Evolutionary conservation across 1,140 invertebrate species (phyloP).

Genomic region (Ladona fulva): DNA sequence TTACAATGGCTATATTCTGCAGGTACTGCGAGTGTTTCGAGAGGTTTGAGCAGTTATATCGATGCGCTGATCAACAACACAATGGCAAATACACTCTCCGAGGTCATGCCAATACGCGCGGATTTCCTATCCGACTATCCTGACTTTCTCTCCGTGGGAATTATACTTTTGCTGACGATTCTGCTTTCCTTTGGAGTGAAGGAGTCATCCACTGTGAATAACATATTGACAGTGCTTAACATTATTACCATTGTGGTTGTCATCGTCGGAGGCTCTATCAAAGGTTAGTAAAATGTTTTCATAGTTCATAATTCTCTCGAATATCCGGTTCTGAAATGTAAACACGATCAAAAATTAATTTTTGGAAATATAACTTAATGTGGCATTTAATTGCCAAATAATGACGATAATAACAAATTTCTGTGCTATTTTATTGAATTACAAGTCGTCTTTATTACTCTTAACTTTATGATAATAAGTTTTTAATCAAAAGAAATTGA

Average conservation of each 20-base stretch:
- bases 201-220: constrained; percentile 74
- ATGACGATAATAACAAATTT: no score
- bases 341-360: no score
- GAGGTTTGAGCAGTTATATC: constrained; percentile 81
- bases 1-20: background rate
- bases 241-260: constrained; percentile 71
- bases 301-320: constrained; percentile 15
- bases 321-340: constrained; percentile 14
- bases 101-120: constrained; percentile 59
- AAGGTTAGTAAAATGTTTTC: constrained; percentile 43
- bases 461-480: no score
- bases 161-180: constrained; percentile 53
- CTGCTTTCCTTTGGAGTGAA: constrained; percentile 61
- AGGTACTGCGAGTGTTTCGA: constrained; percentile 84
- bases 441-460: no score
- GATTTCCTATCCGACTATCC: constrained; percentile 68
- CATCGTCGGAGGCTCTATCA: constrained; percentile 68
- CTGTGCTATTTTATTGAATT: no score
- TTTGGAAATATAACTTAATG: no score
- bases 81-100: constrained; percentile 58
- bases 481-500: no score
- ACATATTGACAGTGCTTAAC: constrained; percentile 75
- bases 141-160: constrained; percentile 65
- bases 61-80: constrained; percentile 67
- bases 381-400: no score